A percentile compares a stretch with the other conserved stretches of the same genome.
phyloP scores from a whole-genome alignment of 2,113 vertebrate species.

The Hydrochoerus hydrochaeris region DNA sequence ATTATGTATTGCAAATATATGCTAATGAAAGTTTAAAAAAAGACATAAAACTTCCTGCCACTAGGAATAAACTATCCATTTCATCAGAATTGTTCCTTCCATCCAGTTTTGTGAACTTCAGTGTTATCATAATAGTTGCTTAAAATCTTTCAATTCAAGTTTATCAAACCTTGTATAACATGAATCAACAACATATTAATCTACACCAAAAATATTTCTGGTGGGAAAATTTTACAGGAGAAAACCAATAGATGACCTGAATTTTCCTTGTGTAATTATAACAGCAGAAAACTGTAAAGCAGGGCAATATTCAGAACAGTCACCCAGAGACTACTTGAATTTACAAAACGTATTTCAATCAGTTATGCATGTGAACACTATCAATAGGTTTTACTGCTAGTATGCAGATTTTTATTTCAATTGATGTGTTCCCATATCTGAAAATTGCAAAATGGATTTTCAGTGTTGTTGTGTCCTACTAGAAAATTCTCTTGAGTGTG shows the following conservation, averaged over 20 bases:
- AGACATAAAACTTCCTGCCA: neutral
- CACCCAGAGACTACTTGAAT: neutral
- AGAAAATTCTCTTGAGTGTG: neutral
- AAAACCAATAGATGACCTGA: neutral
- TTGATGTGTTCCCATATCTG: neutral
- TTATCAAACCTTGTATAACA: neutral
- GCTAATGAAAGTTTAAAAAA: neutral
- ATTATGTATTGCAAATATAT: neutral
- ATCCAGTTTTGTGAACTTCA: neutral
- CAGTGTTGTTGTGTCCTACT: neutral
- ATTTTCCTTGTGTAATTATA: neutral
- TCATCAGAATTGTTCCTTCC: neutral
- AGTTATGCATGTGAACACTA: neutral
- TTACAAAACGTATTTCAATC: conserved; percentile 20
- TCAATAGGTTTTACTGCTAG: neutral
- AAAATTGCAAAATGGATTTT: neutral
- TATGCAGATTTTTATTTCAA: neutral
- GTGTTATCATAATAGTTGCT: neutral
- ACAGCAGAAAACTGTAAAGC: neutral
- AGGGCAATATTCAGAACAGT: conserved; percentile 1
- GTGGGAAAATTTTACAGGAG: neutral
- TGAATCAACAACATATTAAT: neutral
- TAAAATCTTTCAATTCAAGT: neutral
- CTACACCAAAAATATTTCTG: neutral
- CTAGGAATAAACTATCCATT: neutral